phyloP scores from a whole-genome alignment of 2,888 invertebrate species.

The Eilema griseolum region DNA sequence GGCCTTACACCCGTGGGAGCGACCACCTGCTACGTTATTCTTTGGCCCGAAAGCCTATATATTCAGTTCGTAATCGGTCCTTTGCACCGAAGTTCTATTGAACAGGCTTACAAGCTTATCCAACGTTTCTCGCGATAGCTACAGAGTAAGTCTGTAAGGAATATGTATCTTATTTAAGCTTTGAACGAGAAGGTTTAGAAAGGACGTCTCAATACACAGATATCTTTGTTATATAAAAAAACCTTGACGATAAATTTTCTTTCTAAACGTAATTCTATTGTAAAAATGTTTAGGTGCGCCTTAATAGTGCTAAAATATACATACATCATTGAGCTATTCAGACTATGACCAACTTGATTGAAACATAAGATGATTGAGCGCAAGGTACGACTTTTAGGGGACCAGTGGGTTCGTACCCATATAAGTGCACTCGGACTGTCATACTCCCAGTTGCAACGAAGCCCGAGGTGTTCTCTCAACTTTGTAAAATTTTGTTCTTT shows the following conservation, averaged over 20 bases:
- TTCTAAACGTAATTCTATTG: too few species aligned
- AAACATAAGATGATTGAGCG: too few species aligned
- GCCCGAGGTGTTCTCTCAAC: too few species aligned
- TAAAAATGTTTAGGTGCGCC: too few species aligned
- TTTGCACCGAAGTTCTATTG: conserved; percentile 24
- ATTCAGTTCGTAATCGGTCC: conserved; percentile 21
- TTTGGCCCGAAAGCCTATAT: conserved; percentile 20
- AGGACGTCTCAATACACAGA: neutral
- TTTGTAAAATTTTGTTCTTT: too few species aligned
- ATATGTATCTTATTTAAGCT: neutral
- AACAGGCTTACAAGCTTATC: conserved; percentile 23
- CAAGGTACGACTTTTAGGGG: too few species aligned
- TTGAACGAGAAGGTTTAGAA: neutral
- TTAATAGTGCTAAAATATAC: too few species aligned
- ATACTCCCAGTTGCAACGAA: too few species aligned
- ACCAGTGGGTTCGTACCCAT: too few species aligned
- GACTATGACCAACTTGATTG: too few species aligned
- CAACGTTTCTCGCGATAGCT: conserved; percentile 9
- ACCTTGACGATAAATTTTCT: neutral
- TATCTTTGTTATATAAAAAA: neutral
- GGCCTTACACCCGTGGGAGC: conserved; percentile 15
- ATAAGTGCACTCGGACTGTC: too few species aligned
- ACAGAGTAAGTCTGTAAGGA: neutral
- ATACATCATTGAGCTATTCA: too few species aligned
- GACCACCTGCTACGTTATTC: conserved; percentile 21